A percentile compares a stretch with the other conserved stretches of the same genome.
Conservation (phyloP, 2,888 invertebrate species). For the Oasisia sp. region DNA sequence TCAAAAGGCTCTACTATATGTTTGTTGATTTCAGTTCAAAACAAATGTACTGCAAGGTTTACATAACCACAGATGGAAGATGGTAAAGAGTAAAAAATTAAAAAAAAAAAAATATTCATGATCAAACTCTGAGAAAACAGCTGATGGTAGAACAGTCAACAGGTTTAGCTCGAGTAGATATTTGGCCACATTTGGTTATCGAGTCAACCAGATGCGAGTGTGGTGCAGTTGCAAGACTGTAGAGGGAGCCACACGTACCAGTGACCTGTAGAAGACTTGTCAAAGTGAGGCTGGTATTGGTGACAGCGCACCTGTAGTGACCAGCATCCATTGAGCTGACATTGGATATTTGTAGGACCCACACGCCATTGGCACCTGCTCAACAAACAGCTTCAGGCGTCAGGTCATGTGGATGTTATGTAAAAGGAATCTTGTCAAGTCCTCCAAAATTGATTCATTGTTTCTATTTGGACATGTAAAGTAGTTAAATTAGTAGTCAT, state of each 20-base stretch:
- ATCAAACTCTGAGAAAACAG: too few species aligned
- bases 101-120: too few species aligned
- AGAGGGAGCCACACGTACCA: neutral
- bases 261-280: neutral
- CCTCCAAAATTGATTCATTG: too few species aligned
- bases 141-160: neutral
- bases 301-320: neutral
- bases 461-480: too few species aligned
- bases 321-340: neutral
- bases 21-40: too few species aligned
- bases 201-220: neutral
- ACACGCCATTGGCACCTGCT: neutral
- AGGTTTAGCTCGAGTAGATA: neutral
- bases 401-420: too few species aligned
- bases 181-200: neutral
- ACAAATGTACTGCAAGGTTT: too few species aligned
- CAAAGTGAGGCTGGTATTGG: neutral
- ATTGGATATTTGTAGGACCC: neutral
- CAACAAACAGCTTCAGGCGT: neutral
- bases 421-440: too few species aligned
- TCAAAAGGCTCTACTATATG: too few species aligned
- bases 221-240: neutral
- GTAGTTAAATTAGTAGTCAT: too few species aligned
- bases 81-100: too few species aligned
- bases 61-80: too few species aligned